Base-by-base conservation (phyloP, 2,888 invertebrate species). In the Pegoplata infirma region DNA sequence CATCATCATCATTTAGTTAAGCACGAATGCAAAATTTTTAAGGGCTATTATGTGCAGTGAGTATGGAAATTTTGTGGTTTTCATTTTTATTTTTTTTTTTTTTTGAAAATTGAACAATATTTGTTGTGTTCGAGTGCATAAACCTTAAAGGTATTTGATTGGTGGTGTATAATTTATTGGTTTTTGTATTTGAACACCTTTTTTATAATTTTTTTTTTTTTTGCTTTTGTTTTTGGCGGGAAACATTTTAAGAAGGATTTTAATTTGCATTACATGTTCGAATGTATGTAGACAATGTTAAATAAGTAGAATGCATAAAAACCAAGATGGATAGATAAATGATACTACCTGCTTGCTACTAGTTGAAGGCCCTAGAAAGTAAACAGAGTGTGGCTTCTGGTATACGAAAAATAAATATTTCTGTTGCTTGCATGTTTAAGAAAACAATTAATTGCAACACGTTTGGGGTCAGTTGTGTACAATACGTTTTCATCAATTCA, bases 21-120 rank as follows among this genome's bases (percentile, higher is more conserved):
- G 8, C 14, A 44, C 25, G 12, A 47, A 19, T 61, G 23, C 25
- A 21, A 32, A 36, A 21, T 17, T 51, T 56, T 72, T 10, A 59
- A 55, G 64, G 63, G 74, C 69, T 66, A 74, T 66, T 66, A 40
- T 56, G 78, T 49, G 28, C 16, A 28, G n/a, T 17, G 36, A 44
- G 32, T 69, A 66, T 71, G 66, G 56, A 71, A 74, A 61, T 61
- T 61, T 44, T 51, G 61, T 40, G 66, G 75, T 51, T 75, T n/a
- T n/a, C n/a, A n/a, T n/a, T n/a, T n/a, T n/a, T n/a, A n/a, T n/a
- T n/a, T n/a, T n/a, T n/a, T n/a, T n/a, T n/a, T n/a, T n/a, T n/a
- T 44, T 25, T 40, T 40, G 61, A 56, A 71, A 75, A 69, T 61
- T 66, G 28, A 55, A 53, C 53, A 67, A 49, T 49, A 58, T 55